Percentiles rank a stretch among this genome's conserved stretches.
These are phyloP conservation scores for Myiothlypis coronata DNA, from an alignment of 2,797 vertebrate genomes.

Conservation along the genomic window DNA sequence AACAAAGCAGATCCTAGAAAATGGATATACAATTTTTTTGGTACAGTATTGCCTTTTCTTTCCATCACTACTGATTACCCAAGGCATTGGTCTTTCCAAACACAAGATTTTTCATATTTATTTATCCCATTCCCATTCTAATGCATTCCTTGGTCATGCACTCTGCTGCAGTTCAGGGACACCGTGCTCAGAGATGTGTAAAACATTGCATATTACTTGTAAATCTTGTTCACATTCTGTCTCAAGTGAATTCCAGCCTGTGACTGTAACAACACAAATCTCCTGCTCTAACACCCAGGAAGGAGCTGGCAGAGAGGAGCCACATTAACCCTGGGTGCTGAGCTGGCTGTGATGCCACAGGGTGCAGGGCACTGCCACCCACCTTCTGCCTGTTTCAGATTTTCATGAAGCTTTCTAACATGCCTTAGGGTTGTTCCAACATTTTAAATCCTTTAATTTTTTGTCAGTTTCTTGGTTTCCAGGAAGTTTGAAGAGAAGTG, in stretches of 20 bases:
- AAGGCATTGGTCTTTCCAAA: slow-evolving; percentile 3
- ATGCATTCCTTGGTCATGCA: background rate
- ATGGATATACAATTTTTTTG: background rate
- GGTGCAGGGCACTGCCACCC: background rate
- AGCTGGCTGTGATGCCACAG: background rate
- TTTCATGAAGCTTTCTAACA: background rate
- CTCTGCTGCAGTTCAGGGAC: fast-evolving
- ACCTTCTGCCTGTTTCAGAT: background rate
- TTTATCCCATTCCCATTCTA: background rate
- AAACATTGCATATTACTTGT: background rate
- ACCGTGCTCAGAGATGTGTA: background rate
- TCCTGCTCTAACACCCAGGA: background rate
- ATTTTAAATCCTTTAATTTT: background rate
- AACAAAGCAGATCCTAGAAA: background rate
- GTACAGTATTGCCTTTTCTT: background rate
- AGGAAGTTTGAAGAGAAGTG: background rate
- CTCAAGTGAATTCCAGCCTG: background rate
- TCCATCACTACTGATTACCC: slow-evolving; percentile 27
- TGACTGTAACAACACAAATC: background rate
- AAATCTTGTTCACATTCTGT: background rate
- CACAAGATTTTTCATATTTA: slow-evolving; percentile 15
- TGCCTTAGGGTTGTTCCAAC: fast-evolving
- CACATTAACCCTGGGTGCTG: background rate
- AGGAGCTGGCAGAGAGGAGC: background rate
- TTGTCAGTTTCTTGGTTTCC: background rate